phyloP scores from a whole-genome alignment of 2,888 invertebrate genomes.

The Eupeodes luniger region DNA sequence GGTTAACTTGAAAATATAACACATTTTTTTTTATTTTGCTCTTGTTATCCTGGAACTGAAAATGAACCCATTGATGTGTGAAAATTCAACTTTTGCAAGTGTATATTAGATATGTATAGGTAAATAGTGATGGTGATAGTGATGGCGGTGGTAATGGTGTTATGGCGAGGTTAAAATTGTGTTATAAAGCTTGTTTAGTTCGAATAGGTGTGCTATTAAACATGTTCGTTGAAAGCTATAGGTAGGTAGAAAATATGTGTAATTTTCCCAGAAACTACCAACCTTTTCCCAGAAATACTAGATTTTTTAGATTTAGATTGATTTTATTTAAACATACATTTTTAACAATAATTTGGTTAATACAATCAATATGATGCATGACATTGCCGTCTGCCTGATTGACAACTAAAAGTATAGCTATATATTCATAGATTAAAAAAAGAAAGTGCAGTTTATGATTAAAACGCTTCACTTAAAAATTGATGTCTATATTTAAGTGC shows the following conservation, averaged over 20 bases:
- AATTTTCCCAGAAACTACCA: background rate
- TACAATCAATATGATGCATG: too few species aligned
- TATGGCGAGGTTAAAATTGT: background rate
- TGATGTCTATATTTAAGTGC: too few species aligned
- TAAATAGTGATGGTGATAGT: background rate
- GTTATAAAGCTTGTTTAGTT: background rate
- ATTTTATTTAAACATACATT: too few species aligned
- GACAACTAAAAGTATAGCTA: too few species aligned
- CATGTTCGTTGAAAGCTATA: background rate
- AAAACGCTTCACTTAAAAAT: too few species aligned
- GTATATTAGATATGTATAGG: too few species aligned
- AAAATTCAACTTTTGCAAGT: background rate
- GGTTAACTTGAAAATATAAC: constrained; percentile 54
- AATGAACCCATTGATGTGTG: background rate
- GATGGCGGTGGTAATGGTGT: background rate
- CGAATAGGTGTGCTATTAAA: background rate
- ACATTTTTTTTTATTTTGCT: background rate
- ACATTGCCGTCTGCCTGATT: too few species aligned
- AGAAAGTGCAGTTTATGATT: too few species aligned
- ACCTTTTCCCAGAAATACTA: background rate
- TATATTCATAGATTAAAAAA: too few species aligned
- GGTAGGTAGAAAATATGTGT: background rate
- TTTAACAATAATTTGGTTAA: too few species aligned
- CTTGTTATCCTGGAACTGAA: background rate
- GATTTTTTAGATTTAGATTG: too few species aligned